Conservation (phyloP, 2,113 vertebrate species). For the Elephas maximus region DNA sequence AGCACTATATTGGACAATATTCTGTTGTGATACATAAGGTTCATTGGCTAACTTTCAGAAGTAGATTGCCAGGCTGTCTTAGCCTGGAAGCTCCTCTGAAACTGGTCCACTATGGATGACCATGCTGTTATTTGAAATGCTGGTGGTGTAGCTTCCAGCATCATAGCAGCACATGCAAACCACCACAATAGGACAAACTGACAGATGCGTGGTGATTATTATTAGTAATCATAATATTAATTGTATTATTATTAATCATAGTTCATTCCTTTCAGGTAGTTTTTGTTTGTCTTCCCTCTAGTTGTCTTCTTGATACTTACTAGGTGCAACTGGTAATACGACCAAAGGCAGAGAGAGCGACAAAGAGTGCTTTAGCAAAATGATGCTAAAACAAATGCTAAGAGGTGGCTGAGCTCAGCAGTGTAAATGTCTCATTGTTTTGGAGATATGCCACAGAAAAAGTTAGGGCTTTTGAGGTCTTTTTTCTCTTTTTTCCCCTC, state of each 20-base stretch:
- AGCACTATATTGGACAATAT: no score
- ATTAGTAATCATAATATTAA: no score
- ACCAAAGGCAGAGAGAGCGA: background rate
- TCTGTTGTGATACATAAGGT: no score
- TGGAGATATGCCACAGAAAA: fast-evolving
- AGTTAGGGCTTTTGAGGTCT: background rate
- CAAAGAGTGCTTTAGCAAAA: background rate
- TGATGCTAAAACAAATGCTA: background rate
- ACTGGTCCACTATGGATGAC: no score
- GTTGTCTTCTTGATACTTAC: background rate
- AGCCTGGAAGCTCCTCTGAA: no score
- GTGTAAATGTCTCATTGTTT: background rate
- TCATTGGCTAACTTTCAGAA: no score
- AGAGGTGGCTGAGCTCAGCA: background rate
- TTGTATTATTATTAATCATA: background rate
- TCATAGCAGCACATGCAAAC: no score
- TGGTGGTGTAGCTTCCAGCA: no score
- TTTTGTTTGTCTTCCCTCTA: background rate
- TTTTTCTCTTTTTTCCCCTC: background rate
- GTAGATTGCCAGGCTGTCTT: no score
- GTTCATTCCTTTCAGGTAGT: background rate
- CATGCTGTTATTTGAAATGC: no score
- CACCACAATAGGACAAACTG: no score
- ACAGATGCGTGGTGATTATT: no score
- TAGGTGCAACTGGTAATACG: background rate